Evolutionary conservation across 2,888 invertebrate species (phyloP), one percentile per base, ranked within the genome.

Genomic region (Hypsopygia costalis): DNA sequence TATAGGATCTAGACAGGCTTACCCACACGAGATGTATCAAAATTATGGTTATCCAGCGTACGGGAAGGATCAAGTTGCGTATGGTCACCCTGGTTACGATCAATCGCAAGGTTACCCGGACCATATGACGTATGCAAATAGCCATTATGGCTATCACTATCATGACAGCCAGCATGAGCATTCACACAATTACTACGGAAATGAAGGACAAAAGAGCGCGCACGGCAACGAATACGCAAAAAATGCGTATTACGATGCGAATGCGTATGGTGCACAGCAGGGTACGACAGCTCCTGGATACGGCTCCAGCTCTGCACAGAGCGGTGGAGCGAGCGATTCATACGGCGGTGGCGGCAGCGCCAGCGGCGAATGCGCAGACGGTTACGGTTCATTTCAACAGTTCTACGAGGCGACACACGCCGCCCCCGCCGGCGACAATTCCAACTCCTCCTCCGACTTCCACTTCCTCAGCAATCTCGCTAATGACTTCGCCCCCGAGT

Each of bases 361-460:
- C 33, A 72, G 79, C 69, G 88, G 89, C 1, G 93, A 93, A 52
- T 90, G 91, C 49, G 90, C 83, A 46, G 94, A 93, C 44, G 90
- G 90, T 46, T 94, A 93, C 71, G 92, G 91, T 54, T 92, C 91
- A 43, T 94, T 92, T 73, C 93, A 93, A 52, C 93, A 93, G 67
- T 94, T 93, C 73, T 94, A 94, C 72, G 89, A 91, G 40, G 89
- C 89, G 43, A 89, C 80, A 43, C 88, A 90, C 63, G 82, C 88
- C 41, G 71, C 90, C 3, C 83, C 88, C 27, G 64, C 91, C 11
- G 92, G 94, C 35, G 95, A 96, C 62, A 95, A 95, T 81, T 95
- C 95, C 59, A 96, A 96, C 75, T 95, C 95, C 72, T 96, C 96
- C n/a, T 96, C 97, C 21, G 97, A 97, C 81, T 97, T 97, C 82